phyloP scores from a whole-genome alignment of 2,797 vertebrate genomes.

The Halcyon chelicuti region DNA sequence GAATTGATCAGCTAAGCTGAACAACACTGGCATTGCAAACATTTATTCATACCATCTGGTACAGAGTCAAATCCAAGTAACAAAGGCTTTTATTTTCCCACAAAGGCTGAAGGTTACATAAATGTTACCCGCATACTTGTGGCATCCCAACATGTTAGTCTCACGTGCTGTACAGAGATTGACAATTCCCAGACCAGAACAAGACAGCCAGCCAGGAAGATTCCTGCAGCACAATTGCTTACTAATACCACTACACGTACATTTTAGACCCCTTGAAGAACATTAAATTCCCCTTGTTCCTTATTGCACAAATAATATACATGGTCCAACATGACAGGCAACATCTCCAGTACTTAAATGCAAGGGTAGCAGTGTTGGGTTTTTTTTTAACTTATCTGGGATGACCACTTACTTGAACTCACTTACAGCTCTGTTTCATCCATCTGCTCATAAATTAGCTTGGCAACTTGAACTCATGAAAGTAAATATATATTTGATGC shows the following conservation, averaged over 20 bases:
- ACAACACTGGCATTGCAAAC: slow-evolving; percentile 62
- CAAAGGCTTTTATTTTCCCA: slow-evolving; percentile 75
- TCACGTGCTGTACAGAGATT: slow-evolving; percentile 37
- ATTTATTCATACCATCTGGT: slow-evolving; percentile 75
- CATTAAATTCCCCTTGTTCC: slow-evolving; percentile 7
- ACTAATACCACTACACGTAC: slow-evolving; percentile 4
- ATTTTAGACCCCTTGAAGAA: slow-evolving; percentile 31
- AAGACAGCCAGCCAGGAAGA: neutral
- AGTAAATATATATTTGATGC: slow-evolving; percentile 22
- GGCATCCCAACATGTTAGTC: slow-evolving; percentile 51
- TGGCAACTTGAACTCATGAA: slow-evolving; percentile 8
- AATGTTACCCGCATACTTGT: slow-evolving; percentile 57
- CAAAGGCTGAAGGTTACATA: slow-evolving; percentile 63
- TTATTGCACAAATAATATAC: slow-evolving; percentile 1
- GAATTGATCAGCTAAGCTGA: slow-evolving; percentile 65
- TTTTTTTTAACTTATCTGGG: slow-evolving; percentile 21
- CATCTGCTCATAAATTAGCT: slow-evolving; percentile 41
- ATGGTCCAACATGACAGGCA: slow-evolving; percentile 4
- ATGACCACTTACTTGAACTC: slow-evolving; percentile 5
- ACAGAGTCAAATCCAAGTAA: slow-evolving; percentile 67
- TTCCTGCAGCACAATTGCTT: slow-evolving; percentile 36
- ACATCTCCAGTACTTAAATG: slow-evolving; percentile 41
- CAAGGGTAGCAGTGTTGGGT: neutral
- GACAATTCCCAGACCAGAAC: slow-evolving; percentile 47
- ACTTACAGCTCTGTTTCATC: neutral